A percentile compares a stretch with the other conserved stretches of the same genome.
phyloP scores from a whole-genome alignment of 2,888 invertebrate species.

The Tachina grossa region DNA sequence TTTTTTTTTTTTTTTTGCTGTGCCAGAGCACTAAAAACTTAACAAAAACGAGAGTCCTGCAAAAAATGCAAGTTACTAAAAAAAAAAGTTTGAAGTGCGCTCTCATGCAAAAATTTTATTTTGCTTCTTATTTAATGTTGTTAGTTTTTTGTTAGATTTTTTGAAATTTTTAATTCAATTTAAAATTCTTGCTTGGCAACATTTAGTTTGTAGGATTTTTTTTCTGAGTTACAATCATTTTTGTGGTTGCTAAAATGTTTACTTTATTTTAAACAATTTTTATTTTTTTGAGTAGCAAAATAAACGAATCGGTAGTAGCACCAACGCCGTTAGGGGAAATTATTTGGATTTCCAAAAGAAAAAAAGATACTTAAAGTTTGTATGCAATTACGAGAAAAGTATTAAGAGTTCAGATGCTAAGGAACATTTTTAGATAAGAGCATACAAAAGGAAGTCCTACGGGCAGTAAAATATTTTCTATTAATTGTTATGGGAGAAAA shows the following conservation, averaged over 20 bases:
- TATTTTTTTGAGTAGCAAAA: conserved; percentile 56
- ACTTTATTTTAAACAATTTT: conserved; percentile 38
- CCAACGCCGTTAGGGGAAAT: conserved; percentile 78
- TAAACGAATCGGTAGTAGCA: conserved; percentile 77
- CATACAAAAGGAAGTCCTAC: too few species aligned
- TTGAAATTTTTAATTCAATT: conserved; percentile 78
- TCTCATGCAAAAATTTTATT: conserved; percentile 72
- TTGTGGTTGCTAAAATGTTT: conserved; percentile 60
- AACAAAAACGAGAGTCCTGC: conserved; percentile 10
- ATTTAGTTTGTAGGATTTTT: too few species aligned
- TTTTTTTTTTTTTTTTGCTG: conserved; percentile 12
- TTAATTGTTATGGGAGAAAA: too few species aligned
- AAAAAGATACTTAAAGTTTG: conserved; percentile 74
- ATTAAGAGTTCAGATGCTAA: too few species aligned
- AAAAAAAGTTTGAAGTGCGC: conserved; percentile 69
- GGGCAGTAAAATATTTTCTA: too few species aligned
- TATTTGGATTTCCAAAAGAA: conserved; percentile 75
- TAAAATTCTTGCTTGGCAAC: conserved; percentile 73
- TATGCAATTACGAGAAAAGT: conserved; percentile 17
- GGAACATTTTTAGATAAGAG: too few species aligned
- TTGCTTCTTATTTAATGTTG: conserved; percentile 55
- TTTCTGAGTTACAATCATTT: too few species aligned
- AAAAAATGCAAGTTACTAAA: not conserved
- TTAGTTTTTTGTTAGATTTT: conserved; percentile 26
- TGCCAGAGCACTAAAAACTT: conserved; percentile 69